Conservation (phyloP, 2,113 vertebrate species). For the Centropus unirufus region DNA sequence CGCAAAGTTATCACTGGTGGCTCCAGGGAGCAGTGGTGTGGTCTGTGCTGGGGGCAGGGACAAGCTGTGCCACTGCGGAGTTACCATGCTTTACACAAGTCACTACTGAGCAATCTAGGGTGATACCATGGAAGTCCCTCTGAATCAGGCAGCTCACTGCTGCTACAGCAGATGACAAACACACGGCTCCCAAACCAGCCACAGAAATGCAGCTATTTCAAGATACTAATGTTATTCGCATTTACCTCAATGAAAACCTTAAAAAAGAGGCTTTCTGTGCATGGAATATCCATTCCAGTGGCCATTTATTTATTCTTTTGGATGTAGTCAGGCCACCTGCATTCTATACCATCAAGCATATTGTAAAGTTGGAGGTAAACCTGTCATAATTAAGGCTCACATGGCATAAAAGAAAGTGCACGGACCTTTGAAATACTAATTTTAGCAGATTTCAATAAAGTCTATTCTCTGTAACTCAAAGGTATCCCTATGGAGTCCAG, state of each 20-base stretch:
- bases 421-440: not conserved
- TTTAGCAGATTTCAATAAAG: not conserved
- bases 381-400: not conserved
- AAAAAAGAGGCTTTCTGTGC: not conserved
- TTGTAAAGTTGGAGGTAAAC: not conserved
- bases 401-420: not conserved
- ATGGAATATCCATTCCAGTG: not conserved
- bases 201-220: not conserved
- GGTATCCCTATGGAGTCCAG: not conserved
- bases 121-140: not conserved
- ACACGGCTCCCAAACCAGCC: not conserved
- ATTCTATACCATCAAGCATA: not conserved
- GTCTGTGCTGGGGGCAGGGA: not conserved
- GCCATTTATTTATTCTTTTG: not conserved
- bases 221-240: not conserved
- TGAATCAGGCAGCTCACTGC: not conserved
- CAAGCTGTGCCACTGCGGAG: not conserved
- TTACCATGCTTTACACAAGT: not conserved
- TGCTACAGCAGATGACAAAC: not conserved
- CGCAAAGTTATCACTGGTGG: not conserved
- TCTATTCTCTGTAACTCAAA: not conserved
- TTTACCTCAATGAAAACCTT: not conserved
- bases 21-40: not conserved
- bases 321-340: not conserved
- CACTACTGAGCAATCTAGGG: not conserved